Conservation (phyloP, 1,140 invertebrate genomes). For the Tetragonula clypearis region DNA sequence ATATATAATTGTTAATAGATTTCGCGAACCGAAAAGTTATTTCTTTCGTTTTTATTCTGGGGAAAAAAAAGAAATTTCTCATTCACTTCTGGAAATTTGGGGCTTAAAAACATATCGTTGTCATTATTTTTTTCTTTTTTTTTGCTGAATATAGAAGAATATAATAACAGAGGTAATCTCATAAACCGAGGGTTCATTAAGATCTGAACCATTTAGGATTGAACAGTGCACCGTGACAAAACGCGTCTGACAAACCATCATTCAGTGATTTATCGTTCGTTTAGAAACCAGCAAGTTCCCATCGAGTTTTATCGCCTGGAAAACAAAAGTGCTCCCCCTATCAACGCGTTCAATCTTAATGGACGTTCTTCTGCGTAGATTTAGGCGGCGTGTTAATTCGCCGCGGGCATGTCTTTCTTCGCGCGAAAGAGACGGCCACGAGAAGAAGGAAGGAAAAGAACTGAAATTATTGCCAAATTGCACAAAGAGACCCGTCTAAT, state of each 20-base stretch:
- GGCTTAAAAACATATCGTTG: not conserved
- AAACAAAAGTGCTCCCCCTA: slow-evolving; percentile 3
- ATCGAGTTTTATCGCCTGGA: slow-evolving; percentile 13
- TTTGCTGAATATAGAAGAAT: not conserved
- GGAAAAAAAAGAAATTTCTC: no score
- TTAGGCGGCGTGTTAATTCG: not conserved
- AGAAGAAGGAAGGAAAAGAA: slow-evolving; percentile 16
- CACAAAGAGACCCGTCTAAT: slow-evolving; percentile 54
- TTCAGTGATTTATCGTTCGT: not conserved
- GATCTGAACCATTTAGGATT: not conserved
- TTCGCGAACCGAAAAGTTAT: no score
- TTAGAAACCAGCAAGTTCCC: not conserved
- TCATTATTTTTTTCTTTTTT: not conserved
- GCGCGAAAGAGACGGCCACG: not conserved
- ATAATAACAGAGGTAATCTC: not conserved
- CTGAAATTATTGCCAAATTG: slow-evolving; percentile 46
- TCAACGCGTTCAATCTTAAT: slow-evolving; percentile 13
- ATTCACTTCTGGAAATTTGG: not conserved
- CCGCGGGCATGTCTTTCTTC: not conserved
- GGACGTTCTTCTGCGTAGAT: not conserved
- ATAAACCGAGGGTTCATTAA: not conserved
- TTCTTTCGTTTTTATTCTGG: no score
- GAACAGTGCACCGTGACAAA: not conserved
- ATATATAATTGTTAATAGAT: no score
- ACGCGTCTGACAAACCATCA: not conserved